Percentiles rank a stretch among this genome's conserved stretches.
phyloP scores from a whole-genome alignment of 2,888 invertebrate species.

The Chaitophorus viminalis region DNA sequence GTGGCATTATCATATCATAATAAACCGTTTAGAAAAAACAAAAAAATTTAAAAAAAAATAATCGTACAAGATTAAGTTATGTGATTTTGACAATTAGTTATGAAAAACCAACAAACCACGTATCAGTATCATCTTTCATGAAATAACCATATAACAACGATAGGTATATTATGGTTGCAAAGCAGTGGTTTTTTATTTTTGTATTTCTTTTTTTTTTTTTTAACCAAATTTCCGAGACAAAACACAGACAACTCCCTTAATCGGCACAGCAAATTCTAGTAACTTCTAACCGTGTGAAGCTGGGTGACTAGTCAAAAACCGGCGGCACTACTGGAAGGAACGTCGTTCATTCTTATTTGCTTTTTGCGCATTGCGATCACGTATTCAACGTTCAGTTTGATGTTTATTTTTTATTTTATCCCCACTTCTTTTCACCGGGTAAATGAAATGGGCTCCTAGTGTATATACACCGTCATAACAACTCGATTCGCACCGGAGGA shows the following conservation, averaged over 20 bases:
- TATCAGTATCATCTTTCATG: too few relatives aligned
- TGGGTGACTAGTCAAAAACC: not conserved
- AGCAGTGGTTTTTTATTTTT: too few relatives aligned
- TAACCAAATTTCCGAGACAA: not conserved
- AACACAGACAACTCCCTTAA: not conserved
- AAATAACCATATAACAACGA: too few relatives aligned
- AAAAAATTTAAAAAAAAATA: too few relatives aligned
- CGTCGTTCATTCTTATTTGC: not conserved
- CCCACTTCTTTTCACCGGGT: not conserved
- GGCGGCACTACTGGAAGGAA: not conserved
- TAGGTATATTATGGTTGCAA: too few relatives aligned
- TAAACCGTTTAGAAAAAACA: too few relatives aligned
- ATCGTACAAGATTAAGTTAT: too few relatives aligned
- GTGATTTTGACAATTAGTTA: too few relatives aligned
- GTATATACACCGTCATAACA: not conserved
- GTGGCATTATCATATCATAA: too few relatives aligned
- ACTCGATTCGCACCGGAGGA: not conserved
- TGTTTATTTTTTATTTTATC: not conserved
- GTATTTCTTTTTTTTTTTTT: too few relatives aligned
- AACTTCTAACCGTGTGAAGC: not conserved
- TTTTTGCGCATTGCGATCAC: not conserved
- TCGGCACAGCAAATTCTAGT: not conserved
- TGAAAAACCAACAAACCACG: too few relatives aligned
- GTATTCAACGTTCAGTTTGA: not conserved
- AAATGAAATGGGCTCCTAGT: not conserved